Evolutionary conservation across 1,140 invertebrate species (phyloP).

Genomic region (Bombus picipes): DNA sequence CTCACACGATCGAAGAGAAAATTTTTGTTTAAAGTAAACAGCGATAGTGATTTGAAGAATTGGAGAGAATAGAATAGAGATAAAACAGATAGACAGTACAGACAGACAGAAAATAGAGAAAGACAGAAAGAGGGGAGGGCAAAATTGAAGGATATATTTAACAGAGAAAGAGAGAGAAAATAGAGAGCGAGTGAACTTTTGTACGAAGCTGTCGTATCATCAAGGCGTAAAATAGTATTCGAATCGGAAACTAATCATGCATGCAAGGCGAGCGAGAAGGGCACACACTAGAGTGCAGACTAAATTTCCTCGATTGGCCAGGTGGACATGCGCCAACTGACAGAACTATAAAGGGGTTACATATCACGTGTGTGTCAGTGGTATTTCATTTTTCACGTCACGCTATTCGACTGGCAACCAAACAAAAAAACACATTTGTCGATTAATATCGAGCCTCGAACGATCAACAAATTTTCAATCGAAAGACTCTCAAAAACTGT

Average conservation of each 20-base stretch:
- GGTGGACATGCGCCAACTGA: slow-evolving; percentile 81
- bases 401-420: neutral
- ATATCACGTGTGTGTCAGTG: slow-evolving; percentile 67
- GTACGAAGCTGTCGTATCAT: slow-evolving; percentile 67
- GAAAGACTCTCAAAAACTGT: too few relatives aligned
- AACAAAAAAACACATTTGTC: neutral
- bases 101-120: slow-evolving; percentile 11
- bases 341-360: slow-evolving; percentile 68
- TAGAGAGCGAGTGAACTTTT: slow-evolving; percentile 28
- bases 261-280: slow-evolving; percentile 78
- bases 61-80: neutral
- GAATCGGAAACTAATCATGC: slow-evolving; percentile 77
- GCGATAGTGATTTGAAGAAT: slow-evolving; percentile 25
- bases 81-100: neutral
- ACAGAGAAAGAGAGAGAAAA: slow-evolving; percentile 34
- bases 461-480: too few relatives aligned
- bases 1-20: slow-evolving; percentile 52
- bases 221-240: slow-evolving; percentile 65
- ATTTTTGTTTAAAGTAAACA: slow-evolving; percentile 9
- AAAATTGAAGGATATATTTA: slow-evolving; percentile 6
- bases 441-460: too few relatives aligned
- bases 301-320: slow-evolving; percentile 77
- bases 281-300: slow-evolving; percentile 80
- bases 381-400: slow-evolving; percentile 75
- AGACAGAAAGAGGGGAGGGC: slow-evolving; percentile 20